phyloP scores from a whole-genome alignment of 2,113 vertebrate species.

The Poicephalus meyeri region DNA sequence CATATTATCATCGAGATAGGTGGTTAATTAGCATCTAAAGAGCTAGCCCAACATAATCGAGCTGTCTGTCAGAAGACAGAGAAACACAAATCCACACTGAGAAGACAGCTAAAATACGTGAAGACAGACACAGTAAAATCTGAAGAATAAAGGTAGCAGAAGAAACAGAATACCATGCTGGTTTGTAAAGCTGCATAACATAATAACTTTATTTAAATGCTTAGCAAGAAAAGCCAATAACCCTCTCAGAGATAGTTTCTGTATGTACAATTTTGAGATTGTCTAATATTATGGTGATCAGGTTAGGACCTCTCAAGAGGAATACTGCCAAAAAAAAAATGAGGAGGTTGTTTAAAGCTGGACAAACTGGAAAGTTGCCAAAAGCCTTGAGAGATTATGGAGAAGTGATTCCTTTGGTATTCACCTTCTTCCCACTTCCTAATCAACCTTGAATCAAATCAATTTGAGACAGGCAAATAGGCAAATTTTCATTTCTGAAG shows the following conservation, averaged over 20 bases:
- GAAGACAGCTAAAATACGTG: neutral
- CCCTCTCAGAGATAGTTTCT: neutral
- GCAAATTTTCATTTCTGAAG: neutral
- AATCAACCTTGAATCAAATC: neutral
- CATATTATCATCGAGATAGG: neutral
- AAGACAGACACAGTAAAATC: neutral
- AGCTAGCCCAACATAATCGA: neutral
- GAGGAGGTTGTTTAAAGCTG: neutral
- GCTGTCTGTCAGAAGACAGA: neutral
- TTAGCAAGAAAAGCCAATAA: neutral
- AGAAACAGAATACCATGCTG: neutral
- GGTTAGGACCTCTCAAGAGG: neutral
- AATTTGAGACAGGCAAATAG: neutral
- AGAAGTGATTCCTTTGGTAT: neutral
- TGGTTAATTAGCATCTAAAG: neutral
- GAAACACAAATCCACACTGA: neutral
- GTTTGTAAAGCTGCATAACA: neutral
- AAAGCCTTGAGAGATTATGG: neutral
- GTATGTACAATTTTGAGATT: neutral
- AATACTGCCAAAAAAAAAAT: neutral
- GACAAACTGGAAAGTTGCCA: neutral
- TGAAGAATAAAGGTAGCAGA: neutral
- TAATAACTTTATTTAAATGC: neutral
- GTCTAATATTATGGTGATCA: neutral
- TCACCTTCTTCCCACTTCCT: neutral